Base-by-base conservation (phyloP, 2,888 invertebrate genomes). In the Andrena bucephala region DNA sequence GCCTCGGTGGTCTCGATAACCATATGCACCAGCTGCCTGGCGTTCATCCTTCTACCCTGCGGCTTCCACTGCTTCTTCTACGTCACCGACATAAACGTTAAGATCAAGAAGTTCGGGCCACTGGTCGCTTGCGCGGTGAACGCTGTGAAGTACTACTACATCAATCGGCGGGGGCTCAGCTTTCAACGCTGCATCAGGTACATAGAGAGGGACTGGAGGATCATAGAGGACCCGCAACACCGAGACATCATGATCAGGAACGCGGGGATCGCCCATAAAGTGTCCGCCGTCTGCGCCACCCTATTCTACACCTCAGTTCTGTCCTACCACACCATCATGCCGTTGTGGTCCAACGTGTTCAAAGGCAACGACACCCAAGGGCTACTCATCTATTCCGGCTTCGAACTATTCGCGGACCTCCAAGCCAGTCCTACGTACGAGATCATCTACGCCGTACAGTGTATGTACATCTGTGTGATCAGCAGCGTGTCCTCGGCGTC, bases 191-290 rank as follows among this genome's bases (percentile, higher is more conserved):
- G 90, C 68, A 82, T 91, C 16, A 59, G 72, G 7, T 85, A 86
- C n/a, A 82, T 92, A 6, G 83, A 87, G 48, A 57, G 69, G 0
- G 91, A 92, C 42, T 92, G 90, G 91, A 67, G 77, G 10, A 13
- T 7, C 0, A 20, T 33, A 13, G 57, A 10, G 6, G 13, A 73
- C 75, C 85, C 48, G 52, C 79, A 42, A 42, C 60, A 85, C 48
- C 85, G 85, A 5, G 33, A 71, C 24, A 87, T 89, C 3, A 91
- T 91, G 91, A 16, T 88, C 1, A 71, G 36, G 7, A 81, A 88
- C 36, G 90, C 87, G 1, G 80, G 68, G 66, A 59, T 85, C 8
- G 89, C 89, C 8, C 81, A 89, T 10, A 63, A n/a, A 8, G 54
- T 91, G 5, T 85, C 86, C 10, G 70, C 69, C 1, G 1, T 83